A percentile compares a stretch with the other conserved stretches of the same genome.
These are phyloP conservation scores for Micrasema longulum DNA, from an alignment of 1,140 invertebrate species.

Conservation along the genomic window DNA sequence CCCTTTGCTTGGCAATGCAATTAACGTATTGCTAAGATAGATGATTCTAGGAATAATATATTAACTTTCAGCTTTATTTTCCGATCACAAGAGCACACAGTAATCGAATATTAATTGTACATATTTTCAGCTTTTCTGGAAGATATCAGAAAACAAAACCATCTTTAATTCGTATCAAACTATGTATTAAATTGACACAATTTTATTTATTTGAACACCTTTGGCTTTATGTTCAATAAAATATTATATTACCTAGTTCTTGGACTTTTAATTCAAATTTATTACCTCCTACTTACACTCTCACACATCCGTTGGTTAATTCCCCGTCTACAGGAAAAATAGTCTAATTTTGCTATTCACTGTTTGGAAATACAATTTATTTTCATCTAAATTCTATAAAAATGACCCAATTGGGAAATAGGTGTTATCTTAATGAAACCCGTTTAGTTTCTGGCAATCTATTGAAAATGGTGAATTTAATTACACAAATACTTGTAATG, in stretches of 20 bases:
- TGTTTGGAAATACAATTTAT: not conserved
- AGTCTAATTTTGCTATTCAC: not conserved
- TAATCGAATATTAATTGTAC: slow-evolving; percentile 30
- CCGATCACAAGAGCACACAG: not conserved
- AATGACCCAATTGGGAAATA: not conserved
- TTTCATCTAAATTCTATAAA: not conserved
- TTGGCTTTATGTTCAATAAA: slow-evolving; percentile 55
- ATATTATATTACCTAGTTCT: slow-evolving; percentile 47
- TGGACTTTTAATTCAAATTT: slow-evolving; percentile 1
- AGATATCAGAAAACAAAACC: slow-evolving; percentile 14
- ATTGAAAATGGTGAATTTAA: too few species aligned
- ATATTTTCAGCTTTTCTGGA: slow-evolving; percentile 30
- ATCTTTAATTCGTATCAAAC: slow-evolving; percentile 28
- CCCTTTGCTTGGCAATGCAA: slow-evolving; percentile 15
- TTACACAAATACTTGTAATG: too few species aligned
- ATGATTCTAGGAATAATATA: slow-evolving; percentile 3
- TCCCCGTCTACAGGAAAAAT: not conserved
- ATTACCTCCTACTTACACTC: too few species aligned
- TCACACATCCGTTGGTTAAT: too few species aligned
- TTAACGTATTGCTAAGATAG: slow-evolving; percentile 6
- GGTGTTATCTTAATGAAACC: not conserved
- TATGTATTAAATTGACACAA: slow-evolving; percentile 41
- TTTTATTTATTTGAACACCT: slow-evolving; percentile 48
- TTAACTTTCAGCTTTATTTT: slow-evolving; percentile 8
- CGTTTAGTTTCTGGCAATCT: too few species aligned